A percentile compares a stretch with the other conserved stretches of the same genome.
These are phyloP conservation scores for Tetheella fluctuosa DNA, from an alignment of 2,888 invertebrate species.

Conservation along the genomic window DNA sequence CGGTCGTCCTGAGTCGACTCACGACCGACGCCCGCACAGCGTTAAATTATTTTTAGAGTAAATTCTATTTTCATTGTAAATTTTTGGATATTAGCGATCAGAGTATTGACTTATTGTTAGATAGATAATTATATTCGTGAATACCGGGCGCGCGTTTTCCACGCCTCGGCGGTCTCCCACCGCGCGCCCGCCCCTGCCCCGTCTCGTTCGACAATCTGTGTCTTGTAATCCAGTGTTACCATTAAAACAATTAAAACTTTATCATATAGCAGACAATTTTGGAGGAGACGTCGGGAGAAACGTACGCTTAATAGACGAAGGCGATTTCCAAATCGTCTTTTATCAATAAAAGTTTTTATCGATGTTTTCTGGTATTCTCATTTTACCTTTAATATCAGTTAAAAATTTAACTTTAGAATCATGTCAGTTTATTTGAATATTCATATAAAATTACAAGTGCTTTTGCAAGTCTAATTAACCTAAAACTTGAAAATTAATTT, in stretches of 20 bases:
- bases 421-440: neutral
- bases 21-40: conserved; percentile 72
- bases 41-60: conserved; percentile 80
- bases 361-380: conserved; percentile 73
- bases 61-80: conserved; percentile 84
- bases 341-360: conserved; percentile 83
- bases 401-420: too few relatives aligned
- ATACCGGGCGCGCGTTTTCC: conserved; percentile 74
- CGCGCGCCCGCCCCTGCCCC: conserved; percentile 69
- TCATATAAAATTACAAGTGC: too few relatives aligned
- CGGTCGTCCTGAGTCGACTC: conserved; percentile 73
- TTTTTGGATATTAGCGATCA: conserved; percentile 81
- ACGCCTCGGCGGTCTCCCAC: conserved; percentile 60
- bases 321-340: conserved; percentile 71
- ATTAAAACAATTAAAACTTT: conserved; percentile 72
- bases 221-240: conserved; percentile 78
- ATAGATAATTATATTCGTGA: conserved; percentile 81
- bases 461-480: too few relatives aligned
- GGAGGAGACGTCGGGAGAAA: conserved; percentile 73
- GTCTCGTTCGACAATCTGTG: conserved; percentile 74
- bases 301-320: conserved; percentile 80
- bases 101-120: conserved; percentile 79
- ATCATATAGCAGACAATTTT: conserved; percentile 73
- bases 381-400: conserved; percentile 22
- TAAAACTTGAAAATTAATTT: neutral